phyloP scores from a whole-genome alignment of 2,888 invertebrate species.

The Conistra vaccinii region DNA sequence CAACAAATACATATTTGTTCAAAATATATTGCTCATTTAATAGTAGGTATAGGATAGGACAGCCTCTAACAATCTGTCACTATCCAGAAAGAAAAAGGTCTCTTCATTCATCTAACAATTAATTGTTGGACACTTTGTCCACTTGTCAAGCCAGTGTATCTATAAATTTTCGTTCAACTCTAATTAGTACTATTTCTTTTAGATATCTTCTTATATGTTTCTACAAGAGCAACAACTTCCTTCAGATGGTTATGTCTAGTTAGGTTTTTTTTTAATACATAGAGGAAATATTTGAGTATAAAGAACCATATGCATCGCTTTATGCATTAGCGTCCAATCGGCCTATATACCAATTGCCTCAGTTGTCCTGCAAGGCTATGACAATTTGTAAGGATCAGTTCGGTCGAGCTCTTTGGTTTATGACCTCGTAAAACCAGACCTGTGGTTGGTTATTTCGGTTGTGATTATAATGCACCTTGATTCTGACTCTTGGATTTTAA shows the following conservation, averaged over 20 bases:
- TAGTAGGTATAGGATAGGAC: too few species aligned
- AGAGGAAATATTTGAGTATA: not conserved
- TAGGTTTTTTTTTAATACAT: not conserved
- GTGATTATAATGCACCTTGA: not conserved
- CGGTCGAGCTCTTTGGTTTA: not conserved
- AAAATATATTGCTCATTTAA: too few species aligned
- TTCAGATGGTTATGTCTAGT: not conserved
- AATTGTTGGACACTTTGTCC: not conserved
- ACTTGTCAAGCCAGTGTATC: not conserved
- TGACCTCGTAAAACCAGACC: not conserved
- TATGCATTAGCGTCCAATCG: conserved; percentile 13
- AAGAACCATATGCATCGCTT: not conserved
- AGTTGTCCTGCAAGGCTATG: conserved; percentile 30
- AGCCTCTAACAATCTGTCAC: not conserved
- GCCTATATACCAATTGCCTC: conserved; percentile 7
- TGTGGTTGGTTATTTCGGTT: not conserved
- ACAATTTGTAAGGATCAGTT: conserved; percentile 27
- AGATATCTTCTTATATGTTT: not conserved
- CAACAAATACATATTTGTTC: too few species aligned
- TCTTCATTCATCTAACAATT: not conserved
- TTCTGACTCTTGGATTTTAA: not conserved
- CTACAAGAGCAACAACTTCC: not conserved
- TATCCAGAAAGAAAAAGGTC: not conserved
- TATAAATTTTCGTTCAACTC: not conserved
- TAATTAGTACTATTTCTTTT: not conserved